These are phyloP conservation scores for Drosophila parvula DNA, from an alignment of 1,140 invertebrate species.

Conservation along the genomic window DNA sequence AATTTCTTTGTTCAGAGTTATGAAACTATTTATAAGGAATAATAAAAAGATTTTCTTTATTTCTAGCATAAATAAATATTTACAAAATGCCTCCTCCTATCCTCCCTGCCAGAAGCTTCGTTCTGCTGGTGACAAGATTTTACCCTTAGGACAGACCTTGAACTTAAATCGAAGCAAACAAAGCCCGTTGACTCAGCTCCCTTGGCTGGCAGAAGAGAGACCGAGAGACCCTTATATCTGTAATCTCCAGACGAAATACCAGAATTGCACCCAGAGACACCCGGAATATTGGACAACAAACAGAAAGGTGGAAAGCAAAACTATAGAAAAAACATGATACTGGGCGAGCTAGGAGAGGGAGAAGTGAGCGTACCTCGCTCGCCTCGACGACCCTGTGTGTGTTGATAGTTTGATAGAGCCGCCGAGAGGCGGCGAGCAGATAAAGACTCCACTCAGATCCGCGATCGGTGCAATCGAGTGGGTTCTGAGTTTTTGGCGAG, in stretches of 20 bases:
- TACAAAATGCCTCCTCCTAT: not conserved
- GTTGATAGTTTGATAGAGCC: conserved; percentile 38
- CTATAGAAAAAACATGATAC: conserved; percentile 19
- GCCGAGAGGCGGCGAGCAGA: conserved; percentile 15
- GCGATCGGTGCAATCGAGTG: conserved; percentile 41
- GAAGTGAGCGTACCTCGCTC: conserved; percentile 2
- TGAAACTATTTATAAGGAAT: too few relatives aligned
- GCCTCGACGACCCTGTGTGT: conserved; percentile 13
- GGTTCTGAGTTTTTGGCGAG: conserved; percentile 16
- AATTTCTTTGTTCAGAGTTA: too few relatives aligned
- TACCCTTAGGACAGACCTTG: conserved; percentile 10
- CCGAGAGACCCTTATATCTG: conserved; percentile 21
- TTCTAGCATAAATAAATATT: not conserved
- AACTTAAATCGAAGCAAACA: conserved; percentile 22
- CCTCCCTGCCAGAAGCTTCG: not conserved
- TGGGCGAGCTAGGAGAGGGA: conserved; percentile 5
- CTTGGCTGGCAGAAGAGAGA: not conserved
- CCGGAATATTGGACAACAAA: conserved; percentile 41
- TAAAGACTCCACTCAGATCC: conserved; percentile 45
- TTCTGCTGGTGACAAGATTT: not conserved
- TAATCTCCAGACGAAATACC: conserved; percentile 29
- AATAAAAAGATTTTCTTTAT: too few relatives aligned
- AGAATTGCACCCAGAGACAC: conserved; percentile 20
- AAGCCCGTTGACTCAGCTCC: conserved; percentile 17
- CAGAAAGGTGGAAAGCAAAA: conserved; percentile 31